Evolutionary conservation across 2,888 invertebrate species (phyloP).

Genomic region (Polydrusus pterygomalis): DNA sequence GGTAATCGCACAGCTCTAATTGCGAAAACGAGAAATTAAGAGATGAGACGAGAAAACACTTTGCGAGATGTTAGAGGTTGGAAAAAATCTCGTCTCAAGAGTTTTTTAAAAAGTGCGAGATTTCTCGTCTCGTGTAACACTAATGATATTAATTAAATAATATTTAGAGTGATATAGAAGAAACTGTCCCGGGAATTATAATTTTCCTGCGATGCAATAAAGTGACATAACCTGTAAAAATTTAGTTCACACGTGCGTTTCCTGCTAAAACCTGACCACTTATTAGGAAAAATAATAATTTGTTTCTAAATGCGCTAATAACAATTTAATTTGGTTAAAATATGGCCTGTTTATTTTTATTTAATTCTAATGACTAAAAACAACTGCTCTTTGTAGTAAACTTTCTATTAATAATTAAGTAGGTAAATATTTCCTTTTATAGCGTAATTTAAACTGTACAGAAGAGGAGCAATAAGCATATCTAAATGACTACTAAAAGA

Average conservation of each 20-base stretch:
- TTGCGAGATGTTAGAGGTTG: too few relatives aligned
- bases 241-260: background rate
- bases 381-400: slow-evolving; percentile 11
- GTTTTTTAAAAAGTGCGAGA: too few relatives aligned
- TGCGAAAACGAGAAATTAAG: too few relatives aligned
- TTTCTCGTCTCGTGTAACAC: too few relatives aligned
- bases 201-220: too few relatives aligned
- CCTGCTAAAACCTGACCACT: background rate
- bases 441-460: slow-evolving; percentile 23
- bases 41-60: too few relatives aligned
- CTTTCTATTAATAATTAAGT: slow-evolving; percentile 13
- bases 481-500: slow-evolving; percentile 48
- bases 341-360: slow-evolving; percentile 5
- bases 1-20: too few relatives aligned
- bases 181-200: too few relatives aligned
- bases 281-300: background rate
- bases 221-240: background rate
- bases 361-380: slow-evolving; percentile 4
- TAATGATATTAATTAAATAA: too few relatives aligned
- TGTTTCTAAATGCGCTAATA: background rate
- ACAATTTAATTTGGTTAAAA: background rate
- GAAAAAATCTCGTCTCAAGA: too few relatives aligned
- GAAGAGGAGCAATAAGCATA: slow-evolving; percentile 48
- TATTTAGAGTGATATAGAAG: too few relatives aligned
- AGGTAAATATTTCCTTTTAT: slow-evolving; percentile 10